These are phyloP conservation scores for Brachionus calyciflorus DNA, from an alignment of 1,140 invertebrate genomes.

Conservation along the genomic window DNA sequence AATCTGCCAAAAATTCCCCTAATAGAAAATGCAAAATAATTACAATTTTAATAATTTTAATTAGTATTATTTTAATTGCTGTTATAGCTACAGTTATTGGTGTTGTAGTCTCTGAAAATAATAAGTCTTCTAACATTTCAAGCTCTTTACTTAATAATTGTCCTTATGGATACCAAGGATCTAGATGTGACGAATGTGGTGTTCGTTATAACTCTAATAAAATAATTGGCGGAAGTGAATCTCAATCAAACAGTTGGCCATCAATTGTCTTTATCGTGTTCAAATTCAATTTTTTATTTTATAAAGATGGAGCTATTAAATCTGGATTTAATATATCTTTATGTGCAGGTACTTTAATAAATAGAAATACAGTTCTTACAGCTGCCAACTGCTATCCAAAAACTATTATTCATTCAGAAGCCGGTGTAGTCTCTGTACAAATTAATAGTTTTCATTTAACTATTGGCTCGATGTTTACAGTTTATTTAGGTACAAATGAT, in stretches of 20 bases:
- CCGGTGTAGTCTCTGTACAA: neutral
- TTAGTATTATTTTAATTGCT: no score
- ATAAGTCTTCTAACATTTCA: no score
- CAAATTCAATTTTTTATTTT: neutral
- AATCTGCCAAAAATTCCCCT: no score
- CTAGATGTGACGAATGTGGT: slow-evolving; percentile 2
- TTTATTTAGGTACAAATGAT: neutral
- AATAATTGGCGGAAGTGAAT: slow-evolving; percentile 28
- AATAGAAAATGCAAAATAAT: no score
- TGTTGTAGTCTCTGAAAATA: no score
- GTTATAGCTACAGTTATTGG: no score
- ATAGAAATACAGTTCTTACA: slow-evolving; percentile 70
- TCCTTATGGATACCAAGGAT: neutral
- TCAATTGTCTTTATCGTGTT: slow-evolving; percentile 1
- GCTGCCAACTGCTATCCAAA: slow-evolving; percentile 68
- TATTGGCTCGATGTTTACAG: neutral
- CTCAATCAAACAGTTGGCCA: neutral
- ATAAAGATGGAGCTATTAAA: neutral
- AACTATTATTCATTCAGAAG: neutral
- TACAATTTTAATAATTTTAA: no score
- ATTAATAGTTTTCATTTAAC: slow-evolving; percentile 4
- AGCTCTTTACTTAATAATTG: no score
- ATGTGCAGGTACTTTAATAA: slow-evolving; percentile 74
- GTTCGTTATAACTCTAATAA: neutral
- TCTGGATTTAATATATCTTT: slow-evolving; percentile 3